These are phyloP conservation scores for Rhynchomys soricoides DNA, from an alignment of 2,113 vertebrate species.

Conservation along the genomic window DNA sequence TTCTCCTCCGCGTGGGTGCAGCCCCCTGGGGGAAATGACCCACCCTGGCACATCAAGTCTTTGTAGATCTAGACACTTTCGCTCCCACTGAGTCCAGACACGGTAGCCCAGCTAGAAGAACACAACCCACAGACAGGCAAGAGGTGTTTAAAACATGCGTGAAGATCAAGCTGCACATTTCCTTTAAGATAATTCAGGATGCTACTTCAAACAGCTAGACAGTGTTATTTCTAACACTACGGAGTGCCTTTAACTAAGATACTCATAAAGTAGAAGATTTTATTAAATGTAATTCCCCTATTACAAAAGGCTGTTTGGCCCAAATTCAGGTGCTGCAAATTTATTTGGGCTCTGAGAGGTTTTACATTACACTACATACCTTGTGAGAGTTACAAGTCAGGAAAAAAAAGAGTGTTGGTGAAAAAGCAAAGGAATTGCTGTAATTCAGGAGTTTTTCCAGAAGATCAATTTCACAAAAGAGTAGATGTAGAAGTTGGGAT, in stretches of 20 bases:
- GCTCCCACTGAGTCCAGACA: no score
- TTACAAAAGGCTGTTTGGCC: not conserved
- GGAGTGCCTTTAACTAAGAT: not conserved
- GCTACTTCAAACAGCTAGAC: not conserved
- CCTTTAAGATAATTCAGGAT: not conserved
- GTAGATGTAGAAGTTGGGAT: not conserved
- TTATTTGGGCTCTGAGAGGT: not conserved
- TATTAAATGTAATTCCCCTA: not conserved
- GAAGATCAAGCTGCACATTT: no score
- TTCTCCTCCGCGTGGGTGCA: no score
- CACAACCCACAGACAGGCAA: no score
- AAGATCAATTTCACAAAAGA: not conserved
- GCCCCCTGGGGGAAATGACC: no score
- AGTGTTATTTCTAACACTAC: not conserved
- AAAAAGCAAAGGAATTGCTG: not conserved
- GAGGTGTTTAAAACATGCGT: no score
- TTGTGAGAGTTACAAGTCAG: not conserved
- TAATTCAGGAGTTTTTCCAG: not conserved
- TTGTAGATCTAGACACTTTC: no score
- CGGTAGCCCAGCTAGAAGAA: no score
- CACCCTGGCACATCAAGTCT: no score
- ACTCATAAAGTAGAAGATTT: not conserved
- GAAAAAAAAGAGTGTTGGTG: not conserved
- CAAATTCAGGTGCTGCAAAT: not conserved
- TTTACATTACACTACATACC: not conserved